Base-by-base conservation (phyloP, 1,140 invertebrate genomes). In the Drosophila varians region DNA sequence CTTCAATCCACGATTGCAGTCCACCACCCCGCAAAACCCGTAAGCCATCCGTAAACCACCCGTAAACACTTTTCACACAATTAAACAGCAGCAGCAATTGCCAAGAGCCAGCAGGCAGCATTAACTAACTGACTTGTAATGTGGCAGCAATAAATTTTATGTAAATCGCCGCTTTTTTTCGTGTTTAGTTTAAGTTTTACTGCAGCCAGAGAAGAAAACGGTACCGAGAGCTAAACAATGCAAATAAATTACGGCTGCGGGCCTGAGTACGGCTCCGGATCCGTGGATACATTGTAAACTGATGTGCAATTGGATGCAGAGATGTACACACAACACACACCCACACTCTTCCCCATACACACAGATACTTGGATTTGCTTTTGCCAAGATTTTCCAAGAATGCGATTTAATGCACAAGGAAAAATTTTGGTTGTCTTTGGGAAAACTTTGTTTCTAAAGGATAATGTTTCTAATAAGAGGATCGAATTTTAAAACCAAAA, bases 81-180 rank as follows among this genome's bases (percentile, higher is more conserved):
- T 84, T 84, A 84, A 84, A 57, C 82, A 84, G 61, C 61, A 84
- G 61, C 61, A 64, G 72, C 61, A 36, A 52, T 19, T 55, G 51
- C 51, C 58, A 51, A 14, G 49, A 66, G 68, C 61, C 51, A 64
- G 25, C 57, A 62, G 64, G 61, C 77, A 75, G 43, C 76, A 86
- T 86, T 86, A 87, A 87, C 76, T 82, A 87, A 77, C 82, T 87
- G 64, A 72, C 58, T 77, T 74, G 82, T 87, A 87, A 87, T 87
- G 82, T 87, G 82, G 82, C 82, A 87, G 82, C 82, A 70, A 87
- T 87, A 87, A 87, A 87, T 87, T 87, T 80, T 80, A 87, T 87
- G 77, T 87, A 87, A 87, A 87, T 87, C 83, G 77, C 71, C 68
- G 76, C 60, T 52, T 77, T 57, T 61, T 47, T 46, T 57, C 61